A percentile compares a stretch with the other conserved stretches of the same genome.
phyloP scores from a whole-genome alignment of 1,140 invertebrate species.

The Ctenoplectra terminalis region DNA sequence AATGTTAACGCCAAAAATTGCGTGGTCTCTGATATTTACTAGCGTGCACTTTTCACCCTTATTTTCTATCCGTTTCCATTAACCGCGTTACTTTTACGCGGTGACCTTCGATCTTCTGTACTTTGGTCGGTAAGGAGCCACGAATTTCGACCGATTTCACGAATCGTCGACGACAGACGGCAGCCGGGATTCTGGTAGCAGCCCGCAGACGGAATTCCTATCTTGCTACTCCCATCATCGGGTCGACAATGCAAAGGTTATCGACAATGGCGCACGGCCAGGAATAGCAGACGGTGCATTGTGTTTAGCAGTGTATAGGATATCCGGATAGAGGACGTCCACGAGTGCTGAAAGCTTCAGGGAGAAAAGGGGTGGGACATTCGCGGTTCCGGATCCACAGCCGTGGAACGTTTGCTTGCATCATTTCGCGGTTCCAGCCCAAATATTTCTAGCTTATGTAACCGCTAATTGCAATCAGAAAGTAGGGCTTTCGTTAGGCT shows the following conservation, averaged over 20 bases:
- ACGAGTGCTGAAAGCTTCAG: slow-evolving; percentile 21
- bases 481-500: slow-evolving; percentile 22
- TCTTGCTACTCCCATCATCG: slow-evolving; percentile 66
- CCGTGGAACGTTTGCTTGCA: slow-evolving; percentile 25
- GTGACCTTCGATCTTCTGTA: slow-evolving; percentile 54
- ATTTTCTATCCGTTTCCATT: neutral
- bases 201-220: slow-evolving; percentile 60
- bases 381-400: slow-evolving; percentile 33
- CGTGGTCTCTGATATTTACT: slow-evolving; percentile 45
- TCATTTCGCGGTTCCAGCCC: slow-evolving; percentile 27
- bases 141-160: slow-evolving; percentile 62
- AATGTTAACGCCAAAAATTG: slow-evolving; percentile 4
- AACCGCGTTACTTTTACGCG: neutral
- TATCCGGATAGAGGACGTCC: slow-evolving; percentile 59
- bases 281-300: slow-evolving; percentile 75
- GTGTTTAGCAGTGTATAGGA: slow-evolving; percentile 71
- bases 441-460: slow-evolving; percentile 40
- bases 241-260: slow-evolving; percentile 73
- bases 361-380: slow-evolving; percentile 37
- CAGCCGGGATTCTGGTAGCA: slow-evolving; percentile 40
- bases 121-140: slow-evolving; percentile 18
- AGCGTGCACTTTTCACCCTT: slow-evolving; percentile 5
- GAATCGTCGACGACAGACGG: slow-evolving; percentile 54
- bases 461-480: slow-evolving; percentile 51
- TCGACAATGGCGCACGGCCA: slow-evolving; percentile 77